Evolutionary conservation across 2,888 invertebrate species (phyloP), one percentile per base, ranked within the genome.

Genomic region (Calameuta idolon): DNA sequence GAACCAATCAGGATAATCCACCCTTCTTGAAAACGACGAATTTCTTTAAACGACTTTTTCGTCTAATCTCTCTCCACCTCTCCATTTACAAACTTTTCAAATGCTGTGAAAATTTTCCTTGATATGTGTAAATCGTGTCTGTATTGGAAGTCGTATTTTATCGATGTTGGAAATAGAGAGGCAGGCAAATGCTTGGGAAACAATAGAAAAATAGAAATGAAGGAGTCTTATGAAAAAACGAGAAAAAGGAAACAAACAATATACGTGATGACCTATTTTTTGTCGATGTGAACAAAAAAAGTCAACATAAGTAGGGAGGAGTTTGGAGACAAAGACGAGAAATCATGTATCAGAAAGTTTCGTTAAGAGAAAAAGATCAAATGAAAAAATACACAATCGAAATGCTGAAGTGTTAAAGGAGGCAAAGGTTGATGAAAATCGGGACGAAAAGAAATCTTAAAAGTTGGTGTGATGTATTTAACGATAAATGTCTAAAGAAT

Each of bases 61-160:
- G 15, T 40, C 40, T 40, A 15, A 40, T 15, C 15, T 15, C 40
- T 40, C 15, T 40, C 5, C 40, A 15, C 40, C 15, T 40, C 40
- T 40, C 15, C 15, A 15, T 40, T 15, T 40, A 5, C 5, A 15
- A 40, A 40, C 5, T 5, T 40, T 15, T 15, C 1, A 40, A 40
- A 40, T 15, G 40, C 40, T 5, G 15, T 40, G 5, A 40, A 40
- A 40, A 40, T 15, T 40, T 15, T 5, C 40, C 5, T 15, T 40
- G 15, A 82, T 86, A 83, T 81, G 82, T 88, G 85, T 88, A 87
- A 85, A 87, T 87, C 81, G 85, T 86, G 84, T 87, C 40, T 40
- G 40, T 40, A 1, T 40, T 40, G 40, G 15, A 40, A 15, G 40
- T 40, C 85, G 84, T 85, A 85, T 87, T 82, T 86, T 84, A 85